Evolutionary conservation across 2,797 vertebrate species (phyloP), one percentile per base, ranked within the genome.

Genomic region (Gambelia wislizenii): DNA sequence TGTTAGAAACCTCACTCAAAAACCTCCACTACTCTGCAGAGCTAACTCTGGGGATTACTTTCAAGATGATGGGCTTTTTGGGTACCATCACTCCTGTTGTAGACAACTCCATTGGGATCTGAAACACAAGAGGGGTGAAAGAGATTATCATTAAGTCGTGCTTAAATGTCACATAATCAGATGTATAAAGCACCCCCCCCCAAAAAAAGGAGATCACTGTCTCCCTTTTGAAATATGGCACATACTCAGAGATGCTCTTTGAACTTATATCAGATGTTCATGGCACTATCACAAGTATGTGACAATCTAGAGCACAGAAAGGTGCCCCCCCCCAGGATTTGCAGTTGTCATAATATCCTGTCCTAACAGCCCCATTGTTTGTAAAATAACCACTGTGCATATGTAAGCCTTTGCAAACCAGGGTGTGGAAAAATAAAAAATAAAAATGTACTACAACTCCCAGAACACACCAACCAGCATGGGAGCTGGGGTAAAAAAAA

Each of bases 41-140:
- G 80, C 83, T 81, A 59, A 64, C 74, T 91, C 89, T 30, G 0
- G 0, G 0, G 67, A 80, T 67, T 85, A 86, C 2, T 91, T 90
- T 93, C 92, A 88, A 91, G 89, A 85, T 56, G 88, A 89, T 90
- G 91, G 88, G 85, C 85, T 94, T 92, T 85, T 42, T 56, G 75
- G 91, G 89, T 87, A 0, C 83, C 85, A 80, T 59, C 59, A 89
- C 83, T 90, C 81, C 85, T 72, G 78, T 69, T 64, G 87, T 76
- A 83, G 64, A 20, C 27, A 88, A 56, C 89, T 88, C 91, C 84
- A 93, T 86, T 85, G 95, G 81, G 3, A 0, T n/a, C 56, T 1
- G 39, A 75, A 88, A 84, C 83, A 92, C 89, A 0, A 0, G 36
- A 95, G 92, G 86, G 2, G 12, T 13, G 36, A 52, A 42, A 6